Conservation (phyloP, 2,888 invertebrate genomes). For the Rhogogaster chlorosoma region DNA sequence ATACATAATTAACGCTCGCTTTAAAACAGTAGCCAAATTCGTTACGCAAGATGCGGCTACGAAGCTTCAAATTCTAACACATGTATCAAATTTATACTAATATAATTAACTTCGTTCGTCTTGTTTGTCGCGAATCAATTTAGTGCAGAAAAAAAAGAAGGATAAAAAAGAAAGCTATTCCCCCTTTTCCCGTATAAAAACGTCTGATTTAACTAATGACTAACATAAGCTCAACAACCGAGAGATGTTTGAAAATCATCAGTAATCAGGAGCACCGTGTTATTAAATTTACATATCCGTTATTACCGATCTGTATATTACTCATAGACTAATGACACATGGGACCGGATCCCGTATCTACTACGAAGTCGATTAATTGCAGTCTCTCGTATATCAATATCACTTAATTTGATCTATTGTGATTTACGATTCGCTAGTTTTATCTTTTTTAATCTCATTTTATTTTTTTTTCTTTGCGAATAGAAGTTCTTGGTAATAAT, state of each 20-base stretch:
- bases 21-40: not conserved
- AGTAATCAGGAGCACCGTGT: not conserved
- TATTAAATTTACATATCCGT: slow-evolving; percentile 8
- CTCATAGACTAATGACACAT: not conserved
- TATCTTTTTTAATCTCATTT: not conserved
- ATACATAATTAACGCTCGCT: not conserved
- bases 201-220: not conserved
- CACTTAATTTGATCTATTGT: not conserved
- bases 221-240: not conserved
- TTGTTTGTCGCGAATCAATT: not conserved
- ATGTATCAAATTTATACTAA: not conserved
- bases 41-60: not conserved
- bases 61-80: not conserved
- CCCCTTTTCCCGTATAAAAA: not conserved
- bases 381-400: not conserved
- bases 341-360: not conserved
- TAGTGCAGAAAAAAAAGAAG: not conserved
- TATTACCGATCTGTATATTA: not conserved
- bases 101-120: not conserved
- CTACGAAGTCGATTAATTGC: not conserved
- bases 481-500: not conserved
- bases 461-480: not conserved
- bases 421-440: not conserved
- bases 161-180: not conserved
- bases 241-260: not conserved